Base-by-base conservation (phyloP, 2,888 invertebrate species). In the Netelia melanura region DNA sequence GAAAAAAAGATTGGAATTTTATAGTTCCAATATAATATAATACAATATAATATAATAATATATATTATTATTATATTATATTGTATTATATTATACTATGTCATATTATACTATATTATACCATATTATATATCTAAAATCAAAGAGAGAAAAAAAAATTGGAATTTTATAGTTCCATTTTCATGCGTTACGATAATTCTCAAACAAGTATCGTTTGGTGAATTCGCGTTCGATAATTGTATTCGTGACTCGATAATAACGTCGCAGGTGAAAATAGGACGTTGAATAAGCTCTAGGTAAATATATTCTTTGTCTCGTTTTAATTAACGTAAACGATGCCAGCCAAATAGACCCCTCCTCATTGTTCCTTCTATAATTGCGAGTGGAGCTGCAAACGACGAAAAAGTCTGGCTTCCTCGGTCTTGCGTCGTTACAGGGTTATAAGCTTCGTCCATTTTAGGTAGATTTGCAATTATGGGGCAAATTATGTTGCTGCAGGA, bases 281-380 rank as follows among this genome's bases (percentile, higher is more conserved):
- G 25, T 23, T n/a, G 11, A 61, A 44, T 38, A 68, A 75, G 23
- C 56, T 30, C 56, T 10, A 10, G 43, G n/a, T 23, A 61, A 78
- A 72, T 25, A 54, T 30, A 71, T 81, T 74, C 58, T 6, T 54
- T 30, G 43, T 30, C 52, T 71, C 77, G 67, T 78, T 62, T 81
- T 81, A 81, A 68, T 81, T 81, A 81, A 68, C 30, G 68, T 70
- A 81, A 84, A 77, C 62, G 81, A 71, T 64, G 56, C 68, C 67
- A 84, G 43, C 72, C 61, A 74, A 77, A 84, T 30, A 30, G 30
- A 30, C 5, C 5, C 30, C 30, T 30, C 30, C 30, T 81, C 10
- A 30, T 11, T 44, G 68, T 81, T 84, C 81, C 77, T 84, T 84
- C 74, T 61, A 54, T 72, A 77, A 84, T 81, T 68, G 48, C 81